Evolutionary conservation across 2,797 vertebrate genomes (phyloP).

Genomic region (Sebastes ruberrimus): DNA sequence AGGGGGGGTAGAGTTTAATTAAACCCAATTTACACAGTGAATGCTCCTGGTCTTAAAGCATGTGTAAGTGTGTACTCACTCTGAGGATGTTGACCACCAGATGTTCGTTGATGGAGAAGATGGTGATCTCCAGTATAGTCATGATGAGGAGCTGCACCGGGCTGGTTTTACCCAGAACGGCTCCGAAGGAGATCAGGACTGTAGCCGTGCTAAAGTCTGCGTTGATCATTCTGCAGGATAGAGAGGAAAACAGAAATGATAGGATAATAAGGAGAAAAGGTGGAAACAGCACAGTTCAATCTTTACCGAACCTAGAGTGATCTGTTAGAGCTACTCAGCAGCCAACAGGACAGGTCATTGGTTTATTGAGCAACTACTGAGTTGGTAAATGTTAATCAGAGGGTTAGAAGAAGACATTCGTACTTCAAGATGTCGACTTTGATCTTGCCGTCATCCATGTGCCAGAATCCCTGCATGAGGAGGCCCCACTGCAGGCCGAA

Average conservation of each 20-base stretch:
- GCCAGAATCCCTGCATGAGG: slow-evolving; percentile 88
- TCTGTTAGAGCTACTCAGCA: neutral
- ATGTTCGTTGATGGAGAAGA: slow-evolving; percentile 91
- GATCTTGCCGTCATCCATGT: slow-evolving; percentile 74
- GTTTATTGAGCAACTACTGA: neutral
- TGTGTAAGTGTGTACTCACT: slow-evolving; percentile 67
- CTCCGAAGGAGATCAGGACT: slow-evolving; percentile 97
- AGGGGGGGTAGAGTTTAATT: neutral
- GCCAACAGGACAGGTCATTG: neutral
- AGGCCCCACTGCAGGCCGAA: slow-evolving; percentile 96
- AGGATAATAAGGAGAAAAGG: neutral
- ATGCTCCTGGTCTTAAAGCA: neutral
- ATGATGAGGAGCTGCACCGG: slow-evolving; percentile 94
- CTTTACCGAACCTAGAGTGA: neutral
- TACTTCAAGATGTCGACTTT: slow-evolving; percentile 83
- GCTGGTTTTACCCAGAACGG: slow-evolving; percentile 94
- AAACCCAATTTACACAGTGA: neutral
- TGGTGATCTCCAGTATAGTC: slow-evolving; percentile 91
- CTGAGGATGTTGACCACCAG: slow-evolving; percentile 72
- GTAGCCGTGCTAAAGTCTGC: slow-evolving; percentile 97
- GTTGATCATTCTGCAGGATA: slow-evolving; percentile 89
- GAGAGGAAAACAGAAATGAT: neutral
- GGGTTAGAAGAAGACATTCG: neutral
- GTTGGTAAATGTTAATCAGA: neutral
- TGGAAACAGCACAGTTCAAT: neutral